Conservation (phyloP, 2,113 vertebrate species). For the Daphoenositta chrysoptera region DNA sequence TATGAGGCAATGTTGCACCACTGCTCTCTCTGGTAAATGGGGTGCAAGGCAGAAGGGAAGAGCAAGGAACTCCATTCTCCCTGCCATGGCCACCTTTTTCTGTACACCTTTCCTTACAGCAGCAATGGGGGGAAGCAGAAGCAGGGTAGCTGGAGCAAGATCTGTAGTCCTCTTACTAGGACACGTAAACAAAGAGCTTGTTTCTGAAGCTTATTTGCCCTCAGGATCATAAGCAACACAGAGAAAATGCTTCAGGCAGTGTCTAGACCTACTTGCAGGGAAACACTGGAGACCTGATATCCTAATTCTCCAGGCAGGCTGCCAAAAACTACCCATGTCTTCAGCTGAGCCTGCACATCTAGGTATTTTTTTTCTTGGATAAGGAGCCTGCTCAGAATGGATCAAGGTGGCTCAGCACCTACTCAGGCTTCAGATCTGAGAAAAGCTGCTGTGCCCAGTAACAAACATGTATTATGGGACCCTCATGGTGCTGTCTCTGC, state of each 20-base stretch:
- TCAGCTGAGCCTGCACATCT: background rate
- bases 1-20: too few relatives aligned
- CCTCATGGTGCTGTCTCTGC: background rate
- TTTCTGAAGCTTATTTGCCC: background rate
- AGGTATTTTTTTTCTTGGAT: background rate
- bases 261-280: background rate
- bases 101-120: background rate
- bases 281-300: background rate
- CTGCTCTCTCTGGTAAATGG: background rate
- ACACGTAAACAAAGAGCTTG: background rate
- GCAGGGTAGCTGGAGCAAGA: background rate
- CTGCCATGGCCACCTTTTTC: too few relatives aligned
- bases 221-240: background rate
- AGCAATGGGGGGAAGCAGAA: background rate
- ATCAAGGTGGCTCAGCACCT: background rate
- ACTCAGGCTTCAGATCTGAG: background rate
- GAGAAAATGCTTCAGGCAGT: background rate
- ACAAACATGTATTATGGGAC: background rate
- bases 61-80: background rate
- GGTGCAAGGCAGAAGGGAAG: background rate
- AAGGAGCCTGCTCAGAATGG: background rate
- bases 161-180: background rate
- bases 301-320: background rate
- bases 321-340: background rate
- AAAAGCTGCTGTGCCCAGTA: background rate